Evolutionary conservation across 1,140 invertebrate species (phyloP), one percentile per base, ranked within the genome.

Genomic region (Goniozus legneri): DNA sequence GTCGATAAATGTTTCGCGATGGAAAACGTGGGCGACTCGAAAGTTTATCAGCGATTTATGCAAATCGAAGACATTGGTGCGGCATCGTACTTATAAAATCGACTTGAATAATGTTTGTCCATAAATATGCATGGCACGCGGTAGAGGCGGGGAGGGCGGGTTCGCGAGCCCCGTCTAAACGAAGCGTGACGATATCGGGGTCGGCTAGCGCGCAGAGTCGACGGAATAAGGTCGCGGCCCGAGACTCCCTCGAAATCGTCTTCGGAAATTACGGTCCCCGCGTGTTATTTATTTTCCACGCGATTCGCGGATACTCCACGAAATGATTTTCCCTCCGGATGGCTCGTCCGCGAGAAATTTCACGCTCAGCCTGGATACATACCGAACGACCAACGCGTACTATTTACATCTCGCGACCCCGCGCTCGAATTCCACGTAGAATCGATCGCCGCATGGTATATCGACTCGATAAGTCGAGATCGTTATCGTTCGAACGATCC

Each of bases 61-160:
- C 54, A 56, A 66, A 66, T 64, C 8, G 22, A 41, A 58, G 31
- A 39, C 48, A 60, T 62, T 51, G 56, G 37, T 46, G 50, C 53
- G 48, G 38, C 53, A 58, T 64, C 60, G 53, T 61, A 57, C 58
- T 65, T 62, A 60, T 63, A 62, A 66, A 67, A 63, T 67, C 52
- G 52, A 53, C 59, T 60, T 59, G 63, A 67, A 62, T 61, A 65
- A 69, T 63, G 57, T 58, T 62, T 54, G 48, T 64, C 50, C 62
- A 70, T 69, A 65, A 69, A 70, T 70, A 70, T 70, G 59, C 56
- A 67, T 69, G 58, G 12, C 15, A 33, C 15, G 40, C 35, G 22
- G 45, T 20, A 37, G 42, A 15, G 21, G 33, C 24, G 27, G 35
- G 34, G 31, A 43, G 34, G 34, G 38, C 3, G 38, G 33, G n/a